Base-by-base conservation (phyloP, 2,888 invertebrate species). In the Tenthredo amoena region DNA sequence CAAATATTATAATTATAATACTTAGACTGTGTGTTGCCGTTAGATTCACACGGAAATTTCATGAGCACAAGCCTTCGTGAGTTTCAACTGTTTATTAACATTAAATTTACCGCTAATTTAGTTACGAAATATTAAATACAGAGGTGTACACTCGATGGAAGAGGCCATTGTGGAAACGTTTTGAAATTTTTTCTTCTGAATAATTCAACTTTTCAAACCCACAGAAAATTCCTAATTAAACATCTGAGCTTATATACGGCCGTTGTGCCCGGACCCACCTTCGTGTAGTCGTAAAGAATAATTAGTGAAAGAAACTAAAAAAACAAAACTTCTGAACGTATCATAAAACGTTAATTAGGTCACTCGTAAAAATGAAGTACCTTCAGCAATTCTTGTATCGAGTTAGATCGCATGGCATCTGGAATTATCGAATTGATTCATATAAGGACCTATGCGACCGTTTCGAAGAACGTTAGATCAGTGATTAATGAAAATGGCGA, bases 261-360 rank as follows among this genome's bases (percentile, higher is more conserved):
- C 43, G 5, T 43, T 74, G 40, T 74, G 7, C 21, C 21, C 10
- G 43, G 43, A 74, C 10, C 43, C n/a, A 43, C 72, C 40, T 74
- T 31, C 21, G 43, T 21, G n/a, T 3, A 43, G 18, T 74, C 72
- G 72, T 74, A 74, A 74, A 40, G 43, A 74, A 40, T 43, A 71
- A 37, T 71, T 21, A 34, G 21, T 62, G n/a, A 21, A 58, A 58
- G 58, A 58, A 58, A 58, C 0, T 12, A 26, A 10, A 62, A 62
- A 21, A 21, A 40, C 0, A 72, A 72, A 74, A 43, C 21, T n/a
- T 12, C 12, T 18, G 40, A 18, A 18, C 37, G 40, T 50, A 77
- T 18, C 4, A 34, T 77, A n/a, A 77, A 77, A 34, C 31, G 31
- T 77, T 77, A 77, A 77, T 77, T 77, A 50, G 55, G 55, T 55